Evolutionary conservation across 92 coral and sea anemone species (phyloP).

Genomic region (Actinostola sp.): DNA sequence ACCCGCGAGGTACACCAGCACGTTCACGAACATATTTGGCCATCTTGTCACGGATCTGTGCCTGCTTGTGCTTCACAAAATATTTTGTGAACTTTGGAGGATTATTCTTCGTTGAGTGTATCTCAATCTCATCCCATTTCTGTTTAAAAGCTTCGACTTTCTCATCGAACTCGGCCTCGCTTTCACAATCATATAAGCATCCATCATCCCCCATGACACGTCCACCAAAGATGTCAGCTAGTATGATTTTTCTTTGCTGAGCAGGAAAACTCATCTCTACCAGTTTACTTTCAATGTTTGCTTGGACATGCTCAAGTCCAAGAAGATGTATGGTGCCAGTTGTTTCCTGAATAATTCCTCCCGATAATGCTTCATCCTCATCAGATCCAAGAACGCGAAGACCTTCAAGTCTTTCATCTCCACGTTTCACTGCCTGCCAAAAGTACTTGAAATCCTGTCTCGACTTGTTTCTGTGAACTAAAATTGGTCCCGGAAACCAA

Average conservation of each 20-base stretch:
- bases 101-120: slow-evolving; percentile 14
- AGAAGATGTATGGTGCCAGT: slow-evolving; percentile 51
- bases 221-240: slow-evolving; percentile 50
- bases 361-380: slow-evolving; percentile 31
- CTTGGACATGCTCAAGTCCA: slow-evolving; percentile 49
- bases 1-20: slow-evolving; percentile 25
- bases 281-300: slow-evolving; percentile 37
- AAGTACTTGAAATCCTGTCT: slow-evolving; percentile 39
- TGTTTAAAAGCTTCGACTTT: slow-evolving; percentile 28
- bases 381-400: slow-evolving; percentile 38
- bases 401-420: slow-evolving; percentile 11
- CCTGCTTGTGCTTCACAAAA: slow-evolving; percentile 35
- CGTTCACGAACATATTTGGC: slow-evolving; percentile 38
- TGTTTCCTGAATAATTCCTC: slow-evolving; percentile 47
- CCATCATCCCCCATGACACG: slow-evolving; percentile 22
- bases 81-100: slow-evolving; percentile 39
- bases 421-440: slow-evolving; percentile 58
- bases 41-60: slow-evolving; percentile 39
- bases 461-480: slow-evolving; percentile 50
- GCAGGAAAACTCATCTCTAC: slow-evolving; percentile 48
- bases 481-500: slow-evolving; percentile 36
- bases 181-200: slow-evolving; percentile 49
- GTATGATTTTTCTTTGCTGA: slow-evolving; percentile 19
- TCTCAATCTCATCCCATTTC: slow-evolving; percentile 36
- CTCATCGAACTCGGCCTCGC: slow-evolving; percentile 29